Evolutionary conservation across 2,797 vertebrate genomes (phyloP).

Genomic region (Tangara arthus): DNA sequence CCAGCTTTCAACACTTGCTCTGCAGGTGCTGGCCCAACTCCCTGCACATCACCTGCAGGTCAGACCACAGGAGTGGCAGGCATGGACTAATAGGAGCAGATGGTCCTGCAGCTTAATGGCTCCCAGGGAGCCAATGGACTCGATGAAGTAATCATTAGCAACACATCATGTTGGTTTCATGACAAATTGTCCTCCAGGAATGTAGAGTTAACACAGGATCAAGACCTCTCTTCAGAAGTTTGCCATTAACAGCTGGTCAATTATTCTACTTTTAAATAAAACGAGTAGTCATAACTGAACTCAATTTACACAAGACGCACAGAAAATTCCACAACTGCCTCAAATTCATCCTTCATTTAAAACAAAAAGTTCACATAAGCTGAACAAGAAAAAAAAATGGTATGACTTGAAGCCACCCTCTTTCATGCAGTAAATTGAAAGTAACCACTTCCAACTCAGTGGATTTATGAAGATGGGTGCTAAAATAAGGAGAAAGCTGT

Average conservation of each 20-base stretch:
- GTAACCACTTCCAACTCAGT: background rate
- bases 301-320: background rate
- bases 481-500: background rate
- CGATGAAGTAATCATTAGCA: conserved; percentile 3
- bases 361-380: conserved; percentile 23
- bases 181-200: conserved; percentile 39
- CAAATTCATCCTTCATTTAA: conserved; percentile 20
- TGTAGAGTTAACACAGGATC: conserved; percentile 10
- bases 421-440: background rate
- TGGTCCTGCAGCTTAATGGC: background rate
- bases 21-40: background rate
- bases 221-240: conserved; percentile 13
- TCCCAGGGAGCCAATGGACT: background rate
- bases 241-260: conserved; percentile 27
- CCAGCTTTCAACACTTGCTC: background rate
- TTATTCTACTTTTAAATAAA: conserved; percentile 25
- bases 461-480: background rate
- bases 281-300: background rate
- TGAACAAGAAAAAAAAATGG: background rate
- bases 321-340: background rate
- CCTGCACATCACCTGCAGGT: background rate
- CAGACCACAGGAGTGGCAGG: background rate
- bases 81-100: conserved; percentile 12
- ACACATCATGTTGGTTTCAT: conserved; percentile 1
- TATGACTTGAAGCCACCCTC: background rate